These are phyloP conservation scores for Merodon equestris DNA, from an alignment of 2,888 invertebrate species.

Conservation along the genomic window DNA sequence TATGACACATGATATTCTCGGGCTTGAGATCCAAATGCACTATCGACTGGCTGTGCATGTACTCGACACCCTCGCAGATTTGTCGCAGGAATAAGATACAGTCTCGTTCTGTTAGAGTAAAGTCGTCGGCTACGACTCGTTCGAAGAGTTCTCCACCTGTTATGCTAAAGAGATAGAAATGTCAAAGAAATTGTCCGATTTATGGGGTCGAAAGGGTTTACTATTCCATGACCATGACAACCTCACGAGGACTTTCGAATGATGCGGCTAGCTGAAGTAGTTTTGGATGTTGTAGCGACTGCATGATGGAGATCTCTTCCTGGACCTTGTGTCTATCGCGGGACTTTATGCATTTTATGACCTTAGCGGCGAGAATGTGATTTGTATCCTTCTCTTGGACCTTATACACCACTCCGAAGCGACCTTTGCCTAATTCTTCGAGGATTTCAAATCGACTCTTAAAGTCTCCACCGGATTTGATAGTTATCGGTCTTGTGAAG, in stretches of 20 bases:
- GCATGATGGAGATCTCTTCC: conserved; percentile 93
- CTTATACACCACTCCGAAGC: conserved; percentile 86
- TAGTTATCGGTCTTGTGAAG: conserved; percentile 72
- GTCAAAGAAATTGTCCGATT: background rate
- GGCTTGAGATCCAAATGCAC: conserved; percentile 96
- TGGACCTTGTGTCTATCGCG: conserved; percentile 88
- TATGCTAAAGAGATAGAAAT: conserved; percentile 82
- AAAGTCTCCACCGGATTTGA: conserved; percentile 81
- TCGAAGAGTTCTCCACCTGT: conserved; percentile 97
- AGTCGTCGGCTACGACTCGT: conserved; percentile 94
- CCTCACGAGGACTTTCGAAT: conserved; percentile 87
- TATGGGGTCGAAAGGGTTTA: conserved; percentile 81
- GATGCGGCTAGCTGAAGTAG: conserved; percentile 90
- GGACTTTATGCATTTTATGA: conserved; percentile 86
- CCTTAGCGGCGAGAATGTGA: conserved; percentile 89
- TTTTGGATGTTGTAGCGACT: conserved; percentile 89
- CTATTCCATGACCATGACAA: conserved; percentile 95
- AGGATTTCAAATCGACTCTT: conserved; percentile 83
- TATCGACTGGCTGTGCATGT: conserved; percentile 91
- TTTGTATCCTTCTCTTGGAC: conserved; percentile 83
- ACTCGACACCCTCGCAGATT: conserved; percentile 93
- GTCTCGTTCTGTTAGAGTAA: conserved; percentile 92
- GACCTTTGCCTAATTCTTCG: conserved; percentile 88
- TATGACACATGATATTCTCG: conserved; percentile 96
- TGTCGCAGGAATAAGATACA: conserved; percentile 92